Base-by-base conservation (phyloP, 1,140 invertebrate species). In the Meloidogyne floridensis region DNA sequence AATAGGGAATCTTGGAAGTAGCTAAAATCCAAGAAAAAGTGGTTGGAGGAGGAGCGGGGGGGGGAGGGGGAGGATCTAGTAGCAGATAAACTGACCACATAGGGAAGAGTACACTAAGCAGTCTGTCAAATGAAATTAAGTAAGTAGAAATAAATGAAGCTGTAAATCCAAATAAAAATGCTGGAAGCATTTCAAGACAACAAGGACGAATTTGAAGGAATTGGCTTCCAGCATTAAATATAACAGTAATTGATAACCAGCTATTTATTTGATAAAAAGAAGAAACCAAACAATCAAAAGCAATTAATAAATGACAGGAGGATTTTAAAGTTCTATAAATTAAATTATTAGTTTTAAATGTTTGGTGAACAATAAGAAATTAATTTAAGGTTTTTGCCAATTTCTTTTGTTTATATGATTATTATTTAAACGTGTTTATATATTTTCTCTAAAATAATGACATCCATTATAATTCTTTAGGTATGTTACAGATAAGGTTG, bases 261-360 rank as follows among this genome's bases (percentile, higher is more conserved):
- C 56, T 59, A 59, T 59, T 59, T 59, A 59, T 59, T 59, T 59
- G 56, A 59, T 59, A 59, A 59, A 59, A 59, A 15, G 56, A 59
- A 59, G 56, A 59, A 59, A 59, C 56, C 13, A 59, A 59, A 59
- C 56, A 59, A 59, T 59, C 56, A 59, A 59, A 59, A 15, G 56
- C 56, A 59, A 59, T 59, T 59, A 59, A 59, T 59, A 59, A 59
- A 59, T 59, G 56, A 59, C 56, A 59, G 15, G 56, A 59, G 15
- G 56, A 59, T 59, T 59, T 59, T 59, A 59, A 59, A 15, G 56
- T 59, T 15, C 56, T 59, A 15, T 59, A 15, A 59, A 59, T 15
- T 59, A 4, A 15, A 59, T 32, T 32, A 32, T 32, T 32, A 32
- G 32, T 32, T 32, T 32, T 32, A 32, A 59, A 59, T 15, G 15